Conservation (phyloP, 2,797 vertebrate genomes). For the Spea hammondii region DNA sequence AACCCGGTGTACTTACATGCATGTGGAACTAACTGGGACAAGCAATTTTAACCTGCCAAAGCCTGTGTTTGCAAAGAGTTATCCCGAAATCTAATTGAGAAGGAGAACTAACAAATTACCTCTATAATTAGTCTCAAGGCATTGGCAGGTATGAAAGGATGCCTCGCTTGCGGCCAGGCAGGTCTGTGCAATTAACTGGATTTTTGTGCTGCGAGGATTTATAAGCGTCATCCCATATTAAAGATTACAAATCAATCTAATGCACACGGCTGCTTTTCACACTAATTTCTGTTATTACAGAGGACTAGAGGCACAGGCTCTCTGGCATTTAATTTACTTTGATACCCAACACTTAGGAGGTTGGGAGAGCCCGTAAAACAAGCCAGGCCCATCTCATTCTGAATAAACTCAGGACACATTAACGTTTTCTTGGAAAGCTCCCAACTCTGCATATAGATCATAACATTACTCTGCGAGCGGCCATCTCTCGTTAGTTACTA, state of each 20-base stretch:
- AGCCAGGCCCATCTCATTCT: constrained; percentile 32
- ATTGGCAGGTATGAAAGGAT: constrained; percentile 14
- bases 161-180: not conserved
- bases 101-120: constrained; percentile 8
- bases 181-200: constrained; percentile 7
- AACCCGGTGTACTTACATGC: too few relatives aligned
- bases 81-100: not conserved
- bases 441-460: constrained; percentile 33
- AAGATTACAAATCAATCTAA: constrained; percentile 14
- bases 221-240: constrained; percentile 4
- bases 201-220: constrained; percentile 1
- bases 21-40: too few relatives aligned
- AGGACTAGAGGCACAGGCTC: not conserved
- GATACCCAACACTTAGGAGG: not conserved
- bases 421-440: constrained; percentile 41
- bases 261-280: not conserved
- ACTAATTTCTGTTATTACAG: constrained; percentile 7
- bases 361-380: constrained; percentile 31
- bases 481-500: constrained; percentile 11
- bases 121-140: constrained; percentile 16
- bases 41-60: too few relatives aligned
- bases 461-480: constrained; percentile 6
- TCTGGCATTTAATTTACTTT: constrained; percentile 18
- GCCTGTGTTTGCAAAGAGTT: not conserved
- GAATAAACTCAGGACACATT: constrained; percentile 29